These are phyloP conservation scores for Otolemur garnettii DNA, from an alignment of 2,113 vertebrate genomes.

Conservation along the genomic window DNA sequence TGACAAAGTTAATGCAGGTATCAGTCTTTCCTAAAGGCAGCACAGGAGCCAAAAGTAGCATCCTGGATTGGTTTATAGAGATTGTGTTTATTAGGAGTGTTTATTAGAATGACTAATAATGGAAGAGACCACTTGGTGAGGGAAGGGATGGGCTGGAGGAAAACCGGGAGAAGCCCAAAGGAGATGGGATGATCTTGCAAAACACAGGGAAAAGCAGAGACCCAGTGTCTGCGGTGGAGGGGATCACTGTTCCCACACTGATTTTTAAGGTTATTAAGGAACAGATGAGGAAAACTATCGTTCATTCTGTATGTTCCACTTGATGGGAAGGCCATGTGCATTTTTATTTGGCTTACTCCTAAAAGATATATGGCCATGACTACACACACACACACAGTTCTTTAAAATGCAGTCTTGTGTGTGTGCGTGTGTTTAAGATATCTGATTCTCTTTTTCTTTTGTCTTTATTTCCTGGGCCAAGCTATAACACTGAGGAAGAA, in stretches of 20 bases:
- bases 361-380: neutral
- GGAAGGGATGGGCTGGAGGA: neutral
- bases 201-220: neutral
- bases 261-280: neutral
- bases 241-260: neutral
- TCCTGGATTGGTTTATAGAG: slow-evolving; percentile 57
- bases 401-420: slow-evolving; percentile 36
- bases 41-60: slow-evolving; percentile 47
- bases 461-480: slow-evolving; percentile 35
- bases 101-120: slow-evolving; percentile 79
- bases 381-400: neutral
- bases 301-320: neutral
- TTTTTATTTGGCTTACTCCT: slow-evolving; percentile 15
- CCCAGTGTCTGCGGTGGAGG: neutral
- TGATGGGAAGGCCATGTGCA: neutral
- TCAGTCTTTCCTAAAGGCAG: slow-evolving; percentile 66
- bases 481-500: neutral
- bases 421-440: neutral
- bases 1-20: slow-evolving; percentile 68
- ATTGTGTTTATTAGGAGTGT: slow-evolving; percentile 77
- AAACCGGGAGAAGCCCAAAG: neutral
- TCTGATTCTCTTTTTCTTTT: neutral
- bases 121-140: slow-evolving; percentile 32
- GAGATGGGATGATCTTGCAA: neutral
- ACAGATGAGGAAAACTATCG: neutral